These are phyloP conservation scores for Euwallacea similis DNA, from an alignment of 1,140 invertebrate genomes.

Conservation along the genomic window DNA sequence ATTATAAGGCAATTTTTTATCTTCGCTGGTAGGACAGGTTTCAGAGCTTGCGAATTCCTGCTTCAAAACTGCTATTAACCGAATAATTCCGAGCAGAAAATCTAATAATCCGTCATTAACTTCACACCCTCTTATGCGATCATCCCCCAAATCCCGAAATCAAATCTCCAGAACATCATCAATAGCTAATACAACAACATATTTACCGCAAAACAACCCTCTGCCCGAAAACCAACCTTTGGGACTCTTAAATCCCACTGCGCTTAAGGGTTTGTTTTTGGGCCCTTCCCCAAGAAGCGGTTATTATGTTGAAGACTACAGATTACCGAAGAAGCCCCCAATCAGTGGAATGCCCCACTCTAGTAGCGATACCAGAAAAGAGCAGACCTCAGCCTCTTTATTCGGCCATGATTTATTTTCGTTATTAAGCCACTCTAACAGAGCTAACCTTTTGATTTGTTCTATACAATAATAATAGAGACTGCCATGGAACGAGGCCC, in stretches of 20 bases:
- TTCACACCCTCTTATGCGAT: conserved; percentile 39
- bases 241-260: conserved; percentile 14
- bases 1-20: conserved; percentile 23
- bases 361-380: not conserved
- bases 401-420: conserved; percentile 51
- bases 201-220: conserved; percentile 39
- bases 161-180: conserved; percentile 40
- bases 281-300: not conserved
- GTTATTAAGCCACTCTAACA: conserved; percentile 53
- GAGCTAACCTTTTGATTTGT: conserved; percentile 55
- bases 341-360: not conserved
- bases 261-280: not conserved
- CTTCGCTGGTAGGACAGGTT: conserved; percentile 11
- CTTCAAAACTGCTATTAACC: no score
- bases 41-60: not conserved
- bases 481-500: conserved; percentile 54
- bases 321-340: not conserved
- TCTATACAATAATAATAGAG: conserved; percentile 57
- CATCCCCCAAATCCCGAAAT: conserved; percentile 26
- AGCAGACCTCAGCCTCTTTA: conserved; percentile 35
- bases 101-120: conserved; percentile 40
- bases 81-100: conserved; percentile 18
- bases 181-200: conserved; percentile 41
- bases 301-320: not conserved
- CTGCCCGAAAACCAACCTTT: conserved; percentile 31